A percentile compares a stretch with the other conserved stretches of the same genome.
Conservation (phyloP, 2,797 vertebrate genomes). For the Acrossocheilus fasciatus region DNA sequence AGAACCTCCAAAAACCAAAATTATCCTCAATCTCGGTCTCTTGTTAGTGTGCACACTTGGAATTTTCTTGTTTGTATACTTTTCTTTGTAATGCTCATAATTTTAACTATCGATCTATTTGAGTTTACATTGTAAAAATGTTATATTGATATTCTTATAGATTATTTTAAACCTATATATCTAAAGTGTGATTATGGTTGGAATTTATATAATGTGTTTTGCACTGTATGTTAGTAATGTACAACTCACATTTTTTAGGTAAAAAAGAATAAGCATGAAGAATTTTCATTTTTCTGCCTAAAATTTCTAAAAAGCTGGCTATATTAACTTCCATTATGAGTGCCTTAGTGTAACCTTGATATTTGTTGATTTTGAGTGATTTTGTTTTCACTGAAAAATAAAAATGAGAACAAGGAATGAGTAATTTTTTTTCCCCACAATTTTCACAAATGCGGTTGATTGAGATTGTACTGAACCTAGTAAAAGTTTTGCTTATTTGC, state of each 20-base stretch:
- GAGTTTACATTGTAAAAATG: neutral
- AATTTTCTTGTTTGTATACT: constrained; percentile 88
- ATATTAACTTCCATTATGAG: too few relatives aligned
- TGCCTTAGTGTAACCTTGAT: neutral
- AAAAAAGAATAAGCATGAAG: neutral
- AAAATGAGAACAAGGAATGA: too few relatives aligned
- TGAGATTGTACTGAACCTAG: neutral
- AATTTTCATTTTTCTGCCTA: too few relatives aligned
- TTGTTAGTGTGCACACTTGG: constrained; percentile 83
- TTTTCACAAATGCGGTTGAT: neutral
- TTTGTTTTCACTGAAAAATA: neutral
- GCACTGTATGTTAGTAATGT: neutral
- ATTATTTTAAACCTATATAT: neutral
- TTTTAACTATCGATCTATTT: neutral
- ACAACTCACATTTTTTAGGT: neutral
- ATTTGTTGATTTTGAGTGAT: too few relatives aligned
- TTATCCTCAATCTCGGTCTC: constrained; percentile 82
- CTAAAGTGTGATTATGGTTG: neutral
- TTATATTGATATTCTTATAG: neutral
- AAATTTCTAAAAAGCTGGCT: too few relatives aligned
- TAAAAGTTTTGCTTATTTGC: neutral
- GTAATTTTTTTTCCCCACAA: neutral
- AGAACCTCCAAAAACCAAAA: constrained; percentile 80
- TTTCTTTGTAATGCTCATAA: constrained; percentile 76
- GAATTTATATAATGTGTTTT: neutral